Evolutionary conservation across 2,113 vertebrate genomes (phyloP).

Genomic region (Cynocephalus volans): DNA sequence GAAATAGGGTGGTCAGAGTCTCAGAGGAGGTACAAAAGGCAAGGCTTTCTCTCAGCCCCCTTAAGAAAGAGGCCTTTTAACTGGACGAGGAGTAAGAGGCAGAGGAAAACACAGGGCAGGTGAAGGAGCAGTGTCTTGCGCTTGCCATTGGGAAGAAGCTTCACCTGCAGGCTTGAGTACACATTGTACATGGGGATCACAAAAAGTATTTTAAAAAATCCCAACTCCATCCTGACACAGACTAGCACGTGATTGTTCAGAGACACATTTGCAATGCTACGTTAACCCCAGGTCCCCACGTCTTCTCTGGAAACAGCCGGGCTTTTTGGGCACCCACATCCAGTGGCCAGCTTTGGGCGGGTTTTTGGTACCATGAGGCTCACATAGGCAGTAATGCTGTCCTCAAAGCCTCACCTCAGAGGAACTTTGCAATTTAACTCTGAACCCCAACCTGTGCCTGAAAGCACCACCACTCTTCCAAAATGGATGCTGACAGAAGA

Average conservation of each 20-base stretch:
- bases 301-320: constrained; percentile 80
- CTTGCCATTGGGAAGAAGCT: constrained; percentile 72
- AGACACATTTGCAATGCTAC: constrained; percentile 73
- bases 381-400: constrained; percentile 78
- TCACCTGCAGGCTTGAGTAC: constrained; percentile 75
- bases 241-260: constrained; percentile 71
- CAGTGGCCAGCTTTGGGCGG: constrained; percentile 78
- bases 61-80: constrained; percentile 79
- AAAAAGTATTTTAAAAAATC: constrained; percentile 58
- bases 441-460: constrained; percentile 85
- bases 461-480: constrained; percentile 88
- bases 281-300: constrained; percentile 71
- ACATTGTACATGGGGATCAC: background rate
- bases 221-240: background rate
- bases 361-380: background rate
- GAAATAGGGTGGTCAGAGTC: constrained; percentile 8
- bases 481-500: constrained; percentile 89
- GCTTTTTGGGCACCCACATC: constrained; percentile 59
- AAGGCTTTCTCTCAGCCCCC: constrained; percentile 80
- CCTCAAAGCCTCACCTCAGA: constrained; percentile 84
- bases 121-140: constrained; percentile 72
- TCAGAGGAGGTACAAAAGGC: constrained; percentile 73
- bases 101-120: constrained; percentile 74
- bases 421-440: constrained; percentile 82
- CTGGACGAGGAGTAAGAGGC: constrained; percentile 72